Evolutionary conservation across 2,113 vertebrate genomes (phyloP).

Genomic region (Apistogramma diplotaenia): DNA sequence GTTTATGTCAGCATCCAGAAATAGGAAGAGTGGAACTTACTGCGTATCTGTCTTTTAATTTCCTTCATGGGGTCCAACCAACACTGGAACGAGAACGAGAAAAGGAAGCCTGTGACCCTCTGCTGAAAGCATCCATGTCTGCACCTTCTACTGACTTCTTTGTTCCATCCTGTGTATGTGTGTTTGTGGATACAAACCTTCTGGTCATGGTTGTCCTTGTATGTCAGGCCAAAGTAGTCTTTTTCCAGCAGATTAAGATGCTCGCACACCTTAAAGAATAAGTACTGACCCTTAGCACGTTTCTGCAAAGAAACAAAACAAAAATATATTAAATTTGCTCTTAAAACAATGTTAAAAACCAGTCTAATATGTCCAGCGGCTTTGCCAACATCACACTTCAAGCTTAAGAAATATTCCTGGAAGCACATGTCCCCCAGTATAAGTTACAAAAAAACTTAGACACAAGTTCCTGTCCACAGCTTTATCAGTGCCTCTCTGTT

Average conservation of each 20-base stretch:
- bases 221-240: slow-evolving; percentile 72
- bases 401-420: neutral
- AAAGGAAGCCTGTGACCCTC: neutral
- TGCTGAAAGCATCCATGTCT: neutral
- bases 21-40: slow-evolving; percentile 63
- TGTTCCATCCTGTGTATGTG: neutral
- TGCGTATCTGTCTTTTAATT: slow-evolving; percentile 79
- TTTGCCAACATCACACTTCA: neutral
- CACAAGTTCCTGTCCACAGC: neutral
- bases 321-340: neutral
- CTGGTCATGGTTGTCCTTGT: slow-evolving; percentile 64
- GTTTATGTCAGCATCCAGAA: neutral
- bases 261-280: slow-evolving; percentile 74
- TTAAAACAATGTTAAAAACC: neutral
- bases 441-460: neutral
- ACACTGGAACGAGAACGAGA: slow-evolving; percentile 57
- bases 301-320: slow-evolving; percentile 50
- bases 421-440: neutral
- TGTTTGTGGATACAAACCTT: slow-evolving; percentile 29
- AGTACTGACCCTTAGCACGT: slow-evolving; percentile 68
- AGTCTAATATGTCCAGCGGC: neutral
- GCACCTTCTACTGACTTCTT: neutral
- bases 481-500: slow-evolving; percentile 20
- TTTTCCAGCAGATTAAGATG: slow-evolving; percentile 74
- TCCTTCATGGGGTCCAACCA: slow-evolving; percentile 81